phyloP scores from a whole-genome alignment of 2,113 vertebrate species.

The Mus pahari region DNA sequence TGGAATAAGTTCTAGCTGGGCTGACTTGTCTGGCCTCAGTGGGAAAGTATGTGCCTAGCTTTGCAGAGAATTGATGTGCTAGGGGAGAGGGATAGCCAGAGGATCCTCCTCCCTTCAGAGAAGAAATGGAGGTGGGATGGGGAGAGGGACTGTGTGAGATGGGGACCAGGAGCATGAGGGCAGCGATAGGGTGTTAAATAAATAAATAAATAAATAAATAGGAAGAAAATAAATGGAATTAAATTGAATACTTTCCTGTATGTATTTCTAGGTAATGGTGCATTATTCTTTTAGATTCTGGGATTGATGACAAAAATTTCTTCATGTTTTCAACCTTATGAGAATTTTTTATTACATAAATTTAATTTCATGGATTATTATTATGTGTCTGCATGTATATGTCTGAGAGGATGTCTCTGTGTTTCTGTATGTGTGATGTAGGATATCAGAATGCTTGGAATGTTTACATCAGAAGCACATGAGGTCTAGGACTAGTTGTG shows the following conservation, averaged over 20 bases:
- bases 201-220: too few relatives aligned
- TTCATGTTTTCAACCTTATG: not conserved
- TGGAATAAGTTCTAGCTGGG: too few relatives aligned
- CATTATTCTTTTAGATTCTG: not conserved
- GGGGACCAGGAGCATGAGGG: too few relatives aligned
- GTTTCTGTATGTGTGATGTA: not conserved
- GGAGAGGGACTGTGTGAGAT: too few relatives aligned
- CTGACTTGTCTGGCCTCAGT: too few relatives aligned
- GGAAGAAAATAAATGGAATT: not conserved
- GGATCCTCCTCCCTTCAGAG: too few relatives aligned
- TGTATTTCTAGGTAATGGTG: not conserved
- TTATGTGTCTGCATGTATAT: not conserved
- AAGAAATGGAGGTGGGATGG: too few relatives aligned
- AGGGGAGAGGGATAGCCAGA: too few relatives aligned
- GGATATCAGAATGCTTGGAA: not conserved
- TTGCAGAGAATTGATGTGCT: too few relatives aligned
- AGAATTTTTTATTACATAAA: not conserved
- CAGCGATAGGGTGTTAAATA: too few relatives aligned
- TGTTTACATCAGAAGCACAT: not conserved
- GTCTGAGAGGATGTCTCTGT: too few relatives aligned
- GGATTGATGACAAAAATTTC: not conserved
- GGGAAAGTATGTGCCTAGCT: too few relatives aligned
- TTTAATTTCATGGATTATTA: not conserved
- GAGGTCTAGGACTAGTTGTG: not conserved
- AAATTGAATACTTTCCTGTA: not conserved